phyloP scores from a whole-genome alignment of 2,113 vertebrate species.

The Trogon melanurus region DNA sequence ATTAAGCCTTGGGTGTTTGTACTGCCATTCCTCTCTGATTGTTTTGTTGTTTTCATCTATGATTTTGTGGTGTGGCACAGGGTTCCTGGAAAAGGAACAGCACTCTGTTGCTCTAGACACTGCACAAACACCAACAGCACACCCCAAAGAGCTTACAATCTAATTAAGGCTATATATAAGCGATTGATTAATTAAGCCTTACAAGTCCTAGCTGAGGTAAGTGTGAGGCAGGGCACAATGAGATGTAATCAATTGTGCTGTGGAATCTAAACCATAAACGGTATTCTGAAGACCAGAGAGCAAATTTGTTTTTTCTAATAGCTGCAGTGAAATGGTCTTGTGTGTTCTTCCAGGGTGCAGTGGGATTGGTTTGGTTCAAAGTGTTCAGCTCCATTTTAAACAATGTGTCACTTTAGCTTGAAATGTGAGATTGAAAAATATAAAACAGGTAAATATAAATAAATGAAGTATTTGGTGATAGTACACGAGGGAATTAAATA shows the following conservation, averaged over 20 bases:
- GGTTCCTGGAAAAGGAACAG: background rate
- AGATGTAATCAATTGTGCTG: background rate
- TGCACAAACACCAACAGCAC: background rate
- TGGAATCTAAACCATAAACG: background rate
- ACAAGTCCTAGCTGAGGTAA: background rate
- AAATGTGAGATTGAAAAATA: background rate
- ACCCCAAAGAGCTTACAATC: background rate
- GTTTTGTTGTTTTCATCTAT: background rate
- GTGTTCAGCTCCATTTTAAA: background rate
- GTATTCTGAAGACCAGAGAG: background rate
- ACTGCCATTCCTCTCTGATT: background rate
- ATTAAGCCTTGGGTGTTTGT: background rate
- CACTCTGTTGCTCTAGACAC: background rate
- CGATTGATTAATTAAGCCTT: conserved; percentile 22
- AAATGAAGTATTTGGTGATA: background rate
- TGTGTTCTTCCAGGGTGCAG: background rate
- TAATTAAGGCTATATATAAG: background rate
- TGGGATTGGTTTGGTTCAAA: background rate
- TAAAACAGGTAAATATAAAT: background rate
- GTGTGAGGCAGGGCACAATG: background rate
- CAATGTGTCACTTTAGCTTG: background rate
- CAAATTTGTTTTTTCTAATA: background rate
- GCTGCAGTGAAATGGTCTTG: background rate
- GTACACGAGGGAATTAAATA: background rate
- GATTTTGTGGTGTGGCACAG: background rate